Base-by-base conservation (phyloP, 1,140 invertebrate genomes). In the Drosophila eugracilis region DNA sequence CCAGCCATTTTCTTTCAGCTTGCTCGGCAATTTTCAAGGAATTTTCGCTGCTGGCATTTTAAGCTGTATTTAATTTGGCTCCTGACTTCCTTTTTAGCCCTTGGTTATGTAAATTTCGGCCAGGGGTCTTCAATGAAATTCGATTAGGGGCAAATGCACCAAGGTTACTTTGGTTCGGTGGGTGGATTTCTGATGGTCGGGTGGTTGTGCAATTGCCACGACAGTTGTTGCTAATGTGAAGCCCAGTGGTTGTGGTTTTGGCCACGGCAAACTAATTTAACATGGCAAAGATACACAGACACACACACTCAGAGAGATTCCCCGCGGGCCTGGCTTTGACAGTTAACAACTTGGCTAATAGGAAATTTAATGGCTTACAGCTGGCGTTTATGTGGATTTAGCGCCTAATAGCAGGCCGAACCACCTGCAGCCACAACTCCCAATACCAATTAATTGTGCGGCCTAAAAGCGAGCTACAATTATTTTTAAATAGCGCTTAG, bases 1-100 rank as follows among this genome's bases (percentile, higher is more conserved):
- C 36, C 36, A 39, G 36, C 36, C 36, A 39, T 48, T 50, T 41
- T 41, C 58, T 71, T 69, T 75, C 57, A 52, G 37, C 45, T 71
- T 70, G 44, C 15, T 37, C 32, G 36, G 50, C 59, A 75, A 55
- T 74, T 59, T 65, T 37, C 50, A 34, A 19, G 7, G 17, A 28
- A 62, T 47, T 47, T 45, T 10, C 42, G 34, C 28, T 41, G 28
- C 52, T 48, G 70, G 70, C 54, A 80, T 80, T 80, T 76, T 78
- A 75, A 84, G 55, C 72, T 72, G 72, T 63, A 62, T 84, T 85
- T 75, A 75, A 79, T 75, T 74, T 78, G 24, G 36, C 26, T 26
- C 19, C 26, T 55, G 48, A 15, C 37, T 66, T 15, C 24, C 22
- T 26, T 30, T 30, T 42, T 14, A 17, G 47, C 48, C 48, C 53